Base-by-base conservation (phyloP, 2,113 vertebrate species). In the Notothenia coriiceps region DNA sequence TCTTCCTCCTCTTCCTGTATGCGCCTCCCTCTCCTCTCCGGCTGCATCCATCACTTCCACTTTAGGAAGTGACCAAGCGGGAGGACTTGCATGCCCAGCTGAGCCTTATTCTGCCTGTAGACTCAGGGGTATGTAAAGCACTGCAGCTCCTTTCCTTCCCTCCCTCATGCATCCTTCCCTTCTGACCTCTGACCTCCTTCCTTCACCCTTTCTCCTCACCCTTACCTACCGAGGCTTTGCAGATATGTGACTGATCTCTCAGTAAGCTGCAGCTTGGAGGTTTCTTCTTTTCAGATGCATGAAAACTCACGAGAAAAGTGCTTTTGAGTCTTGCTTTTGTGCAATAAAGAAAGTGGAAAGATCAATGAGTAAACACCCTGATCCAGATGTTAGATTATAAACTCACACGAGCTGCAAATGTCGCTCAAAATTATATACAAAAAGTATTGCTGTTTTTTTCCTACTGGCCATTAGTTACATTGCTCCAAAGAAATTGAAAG, bases 71-170 rank as follows among this genome's bases (percentile, higher is more conserved):
- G 91, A 66, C 95, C 96, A 99, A 98, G 95, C 95, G 95, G 93
- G 98, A 99, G 95, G 98, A 99, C 22, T 95, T 96, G 94, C 96
- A 97, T 96, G 97, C 95, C 95, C 96, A 97, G 96, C 96, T 96
- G 94, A 98, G 97, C 95, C 97, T 97, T 94, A 97, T 98, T 97
- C 97, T 99, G 95, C 97, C 98, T 95, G 94, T 98, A 95, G 96
- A 98, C 93, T 96, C 96, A 89, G 96, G 95, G 98, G 98, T 99
- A 99, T 89, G 98, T 98, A 94, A 88, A 86, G 90, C 83, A 78
- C 79, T 86, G 88, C 88, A 97, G 94, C 86, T 88, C 79, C 84
- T 40, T 29, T 25, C 70, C 86, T 70, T 11, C 57, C 29, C 63
- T 54, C 29, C 51, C 49, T 59, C 33, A 72, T 63, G 6, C 46